Evolutionary conservation across 2,113 vertebrate species (phyloP).

Genomic region (Microcebus lehilahytsara): DNA sequence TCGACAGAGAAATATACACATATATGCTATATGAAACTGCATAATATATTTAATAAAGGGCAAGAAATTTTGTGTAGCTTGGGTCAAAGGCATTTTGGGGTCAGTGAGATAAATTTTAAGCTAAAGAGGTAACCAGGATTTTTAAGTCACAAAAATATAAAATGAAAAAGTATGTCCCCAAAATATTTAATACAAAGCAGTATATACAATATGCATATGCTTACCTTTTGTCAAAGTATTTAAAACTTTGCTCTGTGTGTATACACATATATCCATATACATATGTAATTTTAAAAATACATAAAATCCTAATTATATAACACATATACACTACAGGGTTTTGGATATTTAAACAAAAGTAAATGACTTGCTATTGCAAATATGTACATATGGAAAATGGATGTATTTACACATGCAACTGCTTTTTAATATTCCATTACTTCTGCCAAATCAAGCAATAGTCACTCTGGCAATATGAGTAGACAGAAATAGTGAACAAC

Average conservation of each 20-base stretch:
- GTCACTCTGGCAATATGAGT: constrained; percentile 50
- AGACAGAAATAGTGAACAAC: constrained; percentile 51
- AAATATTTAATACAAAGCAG: background rate
- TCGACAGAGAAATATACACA: background rate
- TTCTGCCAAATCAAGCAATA: constrained; percentile 54
- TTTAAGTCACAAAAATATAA: background rate
- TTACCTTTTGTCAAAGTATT: background rate
- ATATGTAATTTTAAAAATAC: background rate
- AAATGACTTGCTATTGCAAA: constrained; percentile 13
- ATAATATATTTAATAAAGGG: background rate
- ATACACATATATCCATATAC: rapidly evolving
- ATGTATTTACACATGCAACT: constrained; percentile 36
- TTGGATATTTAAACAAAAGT: constrained; percentile 38
- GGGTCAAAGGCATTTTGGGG: background rate
- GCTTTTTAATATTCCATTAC: constrained; percentile 65
- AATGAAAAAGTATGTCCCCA: background rate
- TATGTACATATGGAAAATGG: background rate
- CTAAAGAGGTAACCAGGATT: background rate
- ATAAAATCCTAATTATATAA: background rate
- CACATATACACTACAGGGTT: background rate
- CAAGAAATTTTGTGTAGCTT: background rate
- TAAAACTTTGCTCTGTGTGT: background rate
- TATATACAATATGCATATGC: background rate
- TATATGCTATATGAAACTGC: background rate
- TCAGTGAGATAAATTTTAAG: background rate